Evolutionary conservation across 2,888 invertebrate species (phyloP), one percentile per base, ranked within the genome.

Genomic region (Polietes domitor): DNA sequence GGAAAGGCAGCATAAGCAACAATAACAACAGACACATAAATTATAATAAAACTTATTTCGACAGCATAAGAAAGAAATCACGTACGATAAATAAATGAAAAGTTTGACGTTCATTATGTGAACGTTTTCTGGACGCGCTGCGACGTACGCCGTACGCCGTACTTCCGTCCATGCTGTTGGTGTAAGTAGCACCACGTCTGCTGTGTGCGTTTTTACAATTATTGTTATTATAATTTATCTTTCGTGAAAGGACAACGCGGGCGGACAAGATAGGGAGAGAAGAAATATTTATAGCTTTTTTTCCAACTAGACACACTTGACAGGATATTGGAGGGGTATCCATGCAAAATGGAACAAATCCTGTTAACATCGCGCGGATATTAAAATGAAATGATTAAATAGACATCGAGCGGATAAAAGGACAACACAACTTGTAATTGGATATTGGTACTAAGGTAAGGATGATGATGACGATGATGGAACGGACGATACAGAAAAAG

Each of bases 41-140:
- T 68, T 50, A 55, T 37, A 37, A 70, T 47, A 70, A 43, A n/a
- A n/a, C 21, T 47, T 26, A 24, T 47, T 47, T 70, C 68, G 26
- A 41, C 12, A 41, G 19, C 21, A 37, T 37, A 37, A 21, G 37
- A n/a, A 21, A 19, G 71, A 37, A 75, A 80, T 75, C 80, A 83
- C 77, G 83, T 80, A 74, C 80, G 58, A 72, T 65, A 80, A 68
- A 83, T 72, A 80, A 80, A 75, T 77, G 47, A 83, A 80, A 80
- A 74, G 65, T 75, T 80, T 80, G 58, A 58, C 58, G 58, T 58
- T 58, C 26, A 26, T 58, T 58, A 7, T 7, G 26, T 2, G 26
- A 58, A 58, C 9, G 58, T 26, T 26, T 55, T 24, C 50, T 24
- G 53, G 37, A 37, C 47, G 15, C 47, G n/a, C n/a, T 47, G 47